Conservation (phyloP, 1,140 invertebrate genomes). For the Parapsyche elsis region DNA sequence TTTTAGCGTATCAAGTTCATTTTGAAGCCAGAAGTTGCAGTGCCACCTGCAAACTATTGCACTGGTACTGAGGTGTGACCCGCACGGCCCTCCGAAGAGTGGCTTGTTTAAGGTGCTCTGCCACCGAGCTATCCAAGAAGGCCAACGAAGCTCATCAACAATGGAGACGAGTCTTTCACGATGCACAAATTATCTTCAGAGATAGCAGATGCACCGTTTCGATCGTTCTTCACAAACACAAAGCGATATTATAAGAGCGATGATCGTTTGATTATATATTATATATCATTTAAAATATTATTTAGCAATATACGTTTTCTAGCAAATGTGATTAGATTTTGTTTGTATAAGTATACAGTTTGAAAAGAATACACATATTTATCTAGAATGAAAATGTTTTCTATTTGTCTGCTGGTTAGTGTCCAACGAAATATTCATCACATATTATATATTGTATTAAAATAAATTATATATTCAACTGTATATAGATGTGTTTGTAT, state of each 20-base stretch:
- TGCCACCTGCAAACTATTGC: slow-evolving; percentile 59
- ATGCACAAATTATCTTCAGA: not conserved
- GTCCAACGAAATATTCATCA: slow-evolving; percentile 36
- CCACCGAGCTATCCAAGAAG: too few species aligned
- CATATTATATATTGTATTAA: slow-evolving; percentile 36
- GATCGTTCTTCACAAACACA: not conserved
- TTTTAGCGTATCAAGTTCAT: slow-evolving; percentile 63
- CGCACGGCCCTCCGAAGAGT: slow-evolving; percentile 61
- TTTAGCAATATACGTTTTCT: not conserved
- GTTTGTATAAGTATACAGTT: not conserved
- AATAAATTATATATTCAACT: slow-evolving; percentile 41
- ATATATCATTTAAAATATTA: not conserved
- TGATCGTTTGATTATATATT: not conserved
- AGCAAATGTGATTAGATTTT: not conserved
- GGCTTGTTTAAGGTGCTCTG: slow-evolving; percentile 60
- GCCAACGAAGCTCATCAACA: not conserved
- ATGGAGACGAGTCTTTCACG: not conserved
- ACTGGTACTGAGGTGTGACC: slow-evolving; percentile 64
- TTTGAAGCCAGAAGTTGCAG: slow-evolving; percentile 59
- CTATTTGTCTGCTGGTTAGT: slow-evolving; percentile 38
- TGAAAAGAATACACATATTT: not conserved
- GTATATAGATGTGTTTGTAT: slow-evolving; percentile 32
- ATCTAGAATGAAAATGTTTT: not conserved
- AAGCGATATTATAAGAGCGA: not conserved
- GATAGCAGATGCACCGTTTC: not conserved